A percentile compares a stretch with the other conserved stretches of the same genome.
Conservation (phyloP, 2,888 invertebrate species). For the Orthonevra nobilis region DNA sequence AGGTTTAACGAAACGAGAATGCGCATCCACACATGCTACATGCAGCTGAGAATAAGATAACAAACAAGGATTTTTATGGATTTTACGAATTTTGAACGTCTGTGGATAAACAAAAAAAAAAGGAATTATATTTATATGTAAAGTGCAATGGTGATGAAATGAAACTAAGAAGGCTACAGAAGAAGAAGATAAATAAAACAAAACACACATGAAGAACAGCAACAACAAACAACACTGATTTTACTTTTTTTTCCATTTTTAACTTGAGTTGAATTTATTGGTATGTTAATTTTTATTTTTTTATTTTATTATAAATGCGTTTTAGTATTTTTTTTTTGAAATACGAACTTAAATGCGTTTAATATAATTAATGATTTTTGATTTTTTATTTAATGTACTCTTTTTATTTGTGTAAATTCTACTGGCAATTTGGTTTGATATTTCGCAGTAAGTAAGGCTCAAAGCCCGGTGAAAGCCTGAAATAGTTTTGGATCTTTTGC, state of each 20-base stretch:
- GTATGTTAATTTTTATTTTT: conserved; percentile 51
- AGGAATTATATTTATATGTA: too few relatives aligned
- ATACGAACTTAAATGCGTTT: background rate
- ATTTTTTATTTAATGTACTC: too few relatives aligned
- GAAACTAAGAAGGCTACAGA: conserved; percentile 65
- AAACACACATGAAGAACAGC: conserved; percentile 28
- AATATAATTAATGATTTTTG: too few relatives aligned
- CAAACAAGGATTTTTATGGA: conserved; percentile 41
- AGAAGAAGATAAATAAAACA: conserved; percentile 43
- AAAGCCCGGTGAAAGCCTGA: too few relatives aligned
- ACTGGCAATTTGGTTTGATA: too few relatives aligned
- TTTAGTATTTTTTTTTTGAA: conserved; percentile 1
- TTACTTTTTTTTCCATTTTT: conserved; percentile 66
- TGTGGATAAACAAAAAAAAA: conserved; percentile 19
- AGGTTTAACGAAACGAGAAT: conserved; percentile 17
- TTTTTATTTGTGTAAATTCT: too few relatives aligned
- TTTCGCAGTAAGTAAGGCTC: too few relatives aligned
- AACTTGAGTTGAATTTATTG: conserved; percentile 64
- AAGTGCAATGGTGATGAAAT: conserved; percentile 66
- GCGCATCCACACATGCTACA: conserved; percentile 65
- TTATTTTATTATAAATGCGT: conserved; percentile 12
- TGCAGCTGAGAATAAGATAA: conserved; percentile 38
- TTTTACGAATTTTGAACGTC: conserved; percentile 38
- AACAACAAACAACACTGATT: conserved; percentile 50
- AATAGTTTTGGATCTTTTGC: too few relatives aligned